Base-by-base conservation (phyloP, 2,797 vertebrate genomes). In the Microcaecilia unicolor region DNA sequence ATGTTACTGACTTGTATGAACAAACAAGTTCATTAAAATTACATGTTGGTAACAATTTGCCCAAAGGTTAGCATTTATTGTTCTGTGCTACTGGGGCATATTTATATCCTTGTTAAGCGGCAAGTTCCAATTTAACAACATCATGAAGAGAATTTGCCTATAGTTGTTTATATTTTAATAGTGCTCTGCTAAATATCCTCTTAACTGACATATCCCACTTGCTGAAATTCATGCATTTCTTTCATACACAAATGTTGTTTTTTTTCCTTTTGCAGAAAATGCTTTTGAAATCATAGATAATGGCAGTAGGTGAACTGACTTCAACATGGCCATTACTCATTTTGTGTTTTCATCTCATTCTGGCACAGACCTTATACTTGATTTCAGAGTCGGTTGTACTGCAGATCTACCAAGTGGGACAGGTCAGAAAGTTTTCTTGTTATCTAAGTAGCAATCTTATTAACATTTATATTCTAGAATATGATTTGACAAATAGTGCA, bases 101-200 rank as follows among this genome's bases (percentile, higher is more conserved):
- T 82, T 80, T 80, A 69, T 71, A 72, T 81, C 72, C 61, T 78
- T 72, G 61, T 75, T 80, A 68, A 76, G 55, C 42, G 67, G 34
- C 53, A 55, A 46, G n/a, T n/a, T n/a, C n/a, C n/a, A n/a, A n/a
- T n/a, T n/a, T n/a, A n/a, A n/a, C n/a, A 72, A 43, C 50, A 77
- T 76, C 60, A 66, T 70, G 64, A 77, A 76, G 61, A 71, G 71
- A 64, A 76, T 75, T 66, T 74, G 72, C 73, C 61, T 76, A 6
- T 45, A 69, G 76, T 50, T 60, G 51, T 68, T 77, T 73, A 50
- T 53, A 61, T 79, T 81, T 82, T 77, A 78, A 76, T 79, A 74
- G 71, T 55, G 43, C 53, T 61, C 36, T 55, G 42, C 58, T 57
- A 52, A 49, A 55, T 55, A 55, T 63, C 47, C 47, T 37, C 74